Evolutionary conservation across 2,888 invertebrate species (phyloP).

Genomic region (Pristionchus japonicus): DNA sequence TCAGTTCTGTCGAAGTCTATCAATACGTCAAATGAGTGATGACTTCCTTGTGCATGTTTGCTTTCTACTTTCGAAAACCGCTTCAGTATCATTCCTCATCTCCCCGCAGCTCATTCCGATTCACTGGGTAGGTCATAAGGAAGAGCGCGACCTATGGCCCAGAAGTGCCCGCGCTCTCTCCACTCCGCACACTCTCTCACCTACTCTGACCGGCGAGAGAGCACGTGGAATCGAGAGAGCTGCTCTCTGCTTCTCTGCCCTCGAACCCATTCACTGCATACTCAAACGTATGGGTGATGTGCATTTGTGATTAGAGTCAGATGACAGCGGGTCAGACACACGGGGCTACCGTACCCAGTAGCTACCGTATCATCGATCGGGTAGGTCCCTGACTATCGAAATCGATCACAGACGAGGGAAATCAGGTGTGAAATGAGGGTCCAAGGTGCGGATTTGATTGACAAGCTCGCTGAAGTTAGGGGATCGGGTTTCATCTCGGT

Average conservation of each 20-base stretch:
- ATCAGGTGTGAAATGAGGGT: not conserved
- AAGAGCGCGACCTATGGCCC: not conserved
- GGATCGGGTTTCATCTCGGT: not conserved
- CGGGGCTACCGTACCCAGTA: not conserved
- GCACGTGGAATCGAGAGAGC: not conserved
- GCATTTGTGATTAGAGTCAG: not conserved
- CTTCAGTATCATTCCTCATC: too few relatives aligned
- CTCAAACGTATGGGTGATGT: not conserved
- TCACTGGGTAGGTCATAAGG: not conserved
- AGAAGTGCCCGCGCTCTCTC: not conserved
- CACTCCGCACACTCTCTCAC: not conserved
- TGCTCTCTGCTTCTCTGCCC: not conserved
- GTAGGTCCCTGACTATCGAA: not conserved
- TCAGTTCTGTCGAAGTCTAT: too few relatives aligned
- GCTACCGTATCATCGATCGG: not conserved
- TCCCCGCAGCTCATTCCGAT: not conserved
- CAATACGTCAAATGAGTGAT: not conserved
- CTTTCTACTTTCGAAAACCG: not conserved
- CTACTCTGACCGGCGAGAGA: not conserved
- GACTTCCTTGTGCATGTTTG: not conserved
- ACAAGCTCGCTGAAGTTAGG: not conserved
- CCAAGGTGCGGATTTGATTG: not conserved
- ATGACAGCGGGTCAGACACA: not conserved
- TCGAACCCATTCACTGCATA: not conserved
- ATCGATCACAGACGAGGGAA: not conserved